These are phyloP conservation scores for Pseudochirops corinnae DNA, from an alignment of 2,797 vertebrate species.

Conservation along the genomic window DNA sequence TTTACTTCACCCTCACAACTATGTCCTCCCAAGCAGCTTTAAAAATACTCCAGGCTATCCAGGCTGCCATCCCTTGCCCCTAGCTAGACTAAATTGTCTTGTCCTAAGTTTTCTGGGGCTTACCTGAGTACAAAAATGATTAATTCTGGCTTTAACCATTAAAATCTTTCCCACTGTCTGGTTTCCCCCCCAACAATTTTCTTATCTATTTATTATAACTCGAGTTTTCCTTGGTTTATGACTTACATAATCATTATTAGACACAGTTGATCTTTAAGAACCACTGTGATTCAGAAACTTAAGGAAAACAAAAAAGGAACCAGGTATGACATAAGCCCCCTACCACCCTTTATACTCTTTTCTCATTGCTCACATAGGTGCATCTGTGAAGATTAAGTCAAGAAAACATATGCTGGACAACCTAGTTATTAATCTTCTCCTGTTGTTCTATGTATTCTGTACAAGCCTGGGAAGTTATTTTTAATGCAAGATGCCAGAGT, in stretches of 20 bases:
- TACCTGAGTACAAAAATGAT: background rate
- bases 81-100: background rate
- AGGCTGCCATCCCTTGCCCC: background rate
- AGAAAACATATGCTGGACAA: constrained; percentile 16
- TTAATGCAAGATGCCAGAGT: constrained; percentile 80
- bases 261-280: constrained; percentile 50
- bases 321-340: constrained; percentile 19
- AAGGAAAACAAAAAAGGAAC: constrained; percentile 6
- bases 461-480: constrained; percentile 79
- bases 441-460: constrained; percentile 76
- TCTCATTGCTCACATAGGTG: constrained; percentile 2
- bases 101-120: background rate
- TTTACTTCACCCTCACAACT: background rate
- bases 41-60: background rate
- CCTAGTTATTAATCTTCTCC: constrained; percentile 55
- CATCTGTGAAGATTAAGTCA: constrained; percentile 15
- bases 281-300: constrained; percentile 23
- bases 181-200: background rate
- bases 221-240: constrained; percentile 26
- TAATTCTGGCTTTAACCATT: background rate
- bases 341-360: background rate
- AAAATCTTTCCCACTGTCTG: background rate
- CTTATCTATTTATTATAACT: constrained; percentile 4
- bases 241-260: constrained; percentile 2
- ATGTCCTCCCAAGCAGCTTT: background rate